These are phyloP conservation scores for Globodera rostochiensis DNA, from an alignment of 1,140 invertebrate genomes.

Conservation along the genomic window DNA sequence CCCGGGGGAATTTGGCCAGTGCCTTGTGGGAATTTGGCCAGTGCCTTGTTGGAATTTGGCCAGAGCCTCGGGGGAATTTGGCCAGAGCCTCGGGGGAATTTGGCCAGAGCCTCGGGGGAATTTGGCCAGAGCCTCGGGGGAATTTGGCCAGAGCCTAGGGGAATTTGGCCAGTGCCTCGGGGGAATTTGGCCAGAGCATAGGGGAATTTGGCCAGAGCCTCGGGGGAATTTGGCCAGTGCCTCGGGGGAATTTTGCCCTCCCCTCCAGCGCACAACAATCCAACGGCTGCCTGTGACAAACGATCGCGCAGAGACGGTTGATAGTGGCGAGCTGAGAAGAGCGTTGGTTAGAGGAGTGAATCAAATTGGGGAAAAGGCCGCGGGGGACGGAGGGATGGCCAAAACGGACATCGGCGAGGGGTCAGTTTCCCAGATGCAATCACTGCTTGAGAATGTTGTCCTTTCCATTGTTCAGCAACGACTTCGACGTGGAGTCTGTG, in stretches of 20 bases:
- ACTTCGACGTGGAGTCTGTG: conserved; percentile 40
- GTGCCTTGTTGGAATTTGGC: not conserved
- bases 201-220: too few relatives aligned
- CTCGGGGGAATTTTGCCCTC: not conserved
- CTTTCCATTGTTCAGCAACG: not conserved
- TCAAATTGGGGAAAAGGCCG: not conserved
- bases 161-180: too few relatives aligned
- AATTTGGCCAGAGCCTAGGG: not conserved
- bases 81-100: not conserved
- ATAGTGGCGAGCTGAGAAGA: not conserved
- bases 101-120: not conserved
- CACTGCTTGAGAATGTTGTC: not conserved
- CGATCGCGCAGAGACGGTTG: not conserved
- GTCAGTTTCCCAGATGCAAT: too few relatives aligned
- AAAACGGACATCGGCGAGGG: not conserved
- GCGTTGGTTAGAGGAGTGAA: conserved; percentile 5
- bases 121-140: not conserved
- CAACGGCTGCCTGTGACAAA: not conserved
- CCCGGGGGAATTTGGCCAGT: too few relatives aligned
- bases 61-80: not conserved
- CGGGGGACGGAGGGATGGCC: too few relatives aligned
- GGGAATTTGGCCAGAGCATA: not conserved
- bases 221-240: not conserved
- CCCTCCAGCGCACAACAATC: not conserved
- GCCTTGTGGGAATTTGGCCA: not conserved